Base-by-base conservation (phyloP, 2,888 invertebrate species). In the Aquatica leii region DNA sequence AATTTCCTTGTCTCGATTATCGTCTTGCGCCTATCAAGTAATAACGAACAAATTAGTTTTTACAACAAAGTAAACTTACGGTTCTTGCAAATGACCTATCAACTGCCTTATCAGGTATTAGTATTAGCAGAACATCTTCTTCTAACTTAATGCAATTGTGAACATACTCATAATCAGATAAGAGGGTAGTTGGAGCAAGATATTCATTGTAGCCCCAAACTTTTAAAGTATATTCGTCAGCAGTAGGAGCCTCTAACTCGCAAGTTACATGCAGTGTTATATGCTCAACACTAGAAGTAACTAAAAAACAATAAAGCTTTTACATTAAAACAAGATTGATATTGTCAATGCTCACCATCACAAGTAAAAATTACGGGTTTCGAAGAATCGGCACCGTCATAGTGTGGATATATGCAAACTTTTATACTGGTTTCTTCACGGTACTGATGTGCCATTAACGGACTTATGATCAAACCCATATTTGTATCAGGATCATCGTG, bases 101-200 rank as follows among this genome's bases (percentile, higher is more conserved):
- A 58, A 88, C 86, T 68, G 88, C 86, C 31, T 85, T 84, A 71
- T 91, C 91, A 40, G 88, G 86, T 65, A 87, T 86, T 1, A 90
- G 78, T 53, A 86, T 88, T 65, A 93, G 79, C 35, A 87, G 84
- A 1, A 96, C 92, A 81, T 97, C 97, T 77, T 91, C 90, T 78
- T 97, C 97, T 75, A 97, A 82, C 76, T 97, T 96, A 61, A 97
- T 91, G 79, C 97, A 97, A 74, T 92, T 91, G 74, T 97, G 95
- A 58, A 97, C 91, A 78, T 97, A 97, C 79, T 95, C 95, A 80
- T 97, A 94, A 78, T 96, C 95, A 65, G 92, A 90, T 31, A 98
- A 86, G 9, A 88, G 87, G 34, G 94, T 93, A 55, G 93, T 91
- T 11, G 93, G 89, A 0, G 91, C 90, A 34, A 98, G 82, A 83